Conservation (phyloP, 1,140 invertebrate species). For the Penaeus indicus region DNA sequence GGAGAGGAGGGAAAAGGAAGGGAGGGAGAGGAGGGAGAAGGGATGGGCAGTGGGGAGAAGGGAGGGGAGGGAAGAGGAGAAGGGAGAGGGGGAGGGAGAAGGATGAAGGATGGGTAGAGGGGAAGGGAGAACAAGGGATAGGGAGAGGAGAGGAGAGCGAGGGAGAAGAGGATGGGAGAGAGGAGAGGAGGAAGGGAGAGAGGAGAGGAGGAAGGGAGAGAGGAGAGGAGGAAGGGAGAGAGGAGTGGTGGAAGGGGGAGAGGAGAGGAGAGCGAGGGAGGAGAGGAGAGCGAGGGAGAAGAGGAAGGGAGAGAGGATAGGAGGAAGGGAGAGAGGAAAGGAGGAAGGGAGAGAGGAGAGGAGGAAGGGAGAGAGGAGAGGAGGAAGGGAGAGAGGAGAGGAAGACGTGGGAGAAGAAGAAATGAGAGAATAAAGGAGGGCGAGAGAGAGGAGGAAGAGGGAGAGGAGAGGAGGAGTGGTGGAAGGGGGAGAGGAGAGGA, state of each 20-base stretch:
- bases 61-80: not conserved
- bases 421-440: not conserved
- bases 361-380: not conserved
- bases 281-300: not conserved
- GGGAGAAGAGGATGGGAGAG: no score
- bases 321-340: not conserved
- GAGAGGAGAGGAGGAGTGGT: constrained; percentile 1
- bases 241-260: not conserved
- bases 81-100: not conserved
- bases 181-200: no score
- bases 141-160: not conserved
- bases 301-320: not conserved
- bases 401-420: not conserved
- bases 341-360: not conserved
- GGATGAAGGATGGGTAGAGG: no score
- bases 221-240: no score
- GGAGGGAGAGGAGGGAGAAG: not conserved
- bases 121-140: not conserved
- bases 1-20: not conserved
- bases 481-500: no score
- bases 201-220: no score
- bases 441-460: not conserved
- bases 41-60: not conserved
- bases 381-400: not conserved
- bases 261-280: no score